Evolutionary conservation across 2,888 invertebrate genomes (phyloP), one percentile per base, ranked within the genome.

Genomic region (Loripinus fragilis): DNA sequence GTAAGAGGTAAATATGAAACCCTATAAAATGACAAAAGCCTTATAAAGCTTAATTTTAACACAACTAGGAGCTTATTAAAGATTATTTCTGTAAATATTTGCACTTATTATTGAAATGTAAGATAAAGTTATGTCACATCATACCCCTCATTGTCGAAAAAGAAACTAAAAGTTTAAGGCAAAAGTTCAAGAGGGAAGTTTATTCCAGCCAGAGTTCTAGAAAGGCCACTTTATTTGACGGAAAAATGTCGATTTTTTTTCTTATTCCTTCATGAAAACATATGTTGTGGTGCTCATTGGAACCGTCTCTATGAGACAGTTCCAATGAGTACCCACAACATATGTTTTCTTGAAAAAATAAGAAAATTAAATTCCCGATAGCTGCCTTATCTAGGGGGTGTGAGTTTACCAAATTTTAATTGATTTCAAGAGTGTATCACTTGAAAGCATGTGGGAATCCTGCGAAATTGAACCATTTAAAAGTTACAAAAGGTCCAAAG

Each of bases 81-180:
- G 52, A 52, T 52, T 52, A 52, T 25, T 52, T 23, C 12, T 52
- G 52, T 25, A 45, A 45, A 45, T 45, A 45, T 45, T 45, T 45
- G n/a, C 45, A 52, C 52, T n/a, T 25, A 7, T 52, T n/a, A 25
- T 52, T n/a, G 7, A 20, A 23, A 52, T 10, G n/a, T 52, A 52
- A 10, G 52, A 52, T 45, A 20, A 5, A 45, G 15, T 45, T 45
- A 45, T 45, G 17, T 45, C 45, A 20, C 17, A 45, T 20, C 45
- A 20, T 45, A 45, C n/a, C 25, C 12, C 10, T 25, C 52, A 52
- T 8, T 12, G 12, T 8, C 7, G 23, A n/a, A 23, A 17, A 23
- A 20, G 25, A 48, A 52, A 52, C 23, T 25, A 52, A 23, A 52
- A 25, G 10, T n/a, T 2, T 52, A 25, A 52, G 52, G 52, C 5